phyloP scores from a whole-genome alignment of 1,140 invertebrate species.

The Phthorimaea operculella region DNA sequence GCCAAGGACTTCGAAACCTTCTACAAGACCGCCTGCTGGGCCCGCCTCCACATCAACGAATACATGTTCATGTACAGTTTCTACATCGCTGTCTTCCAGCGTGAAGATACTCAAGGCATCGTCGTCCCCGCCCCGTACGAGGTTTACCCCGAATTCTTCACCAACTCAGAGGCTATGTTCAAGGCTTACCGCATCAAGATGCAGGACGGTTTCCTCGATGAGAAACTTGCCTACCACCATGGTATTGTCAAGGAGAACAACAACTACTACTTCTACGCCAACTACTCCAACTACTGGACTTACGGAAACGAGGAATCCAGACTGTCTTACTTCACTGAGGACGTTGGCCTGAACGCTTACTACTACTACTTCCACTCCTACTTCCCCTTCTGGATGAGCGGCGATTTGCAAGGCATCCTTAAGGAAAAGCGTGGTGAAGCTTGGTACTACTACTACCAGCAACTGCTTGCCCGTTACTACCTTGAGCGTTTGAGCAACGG shows the following conservation, averaged over 20 bases:
- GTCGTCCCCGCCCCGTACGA: slow-evolving; percentile 73
- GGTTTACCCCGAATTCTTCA: slow-evolving; percentile 72
- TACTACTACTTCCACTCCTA: slow-evolving; percentile 76
- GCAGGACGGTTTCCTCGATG: slow-evolving; percentile 49
- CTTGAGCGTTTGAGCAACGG: slow-evolving; percentile 75
- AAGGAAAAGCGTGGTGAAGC: slow-evolving; percentile 71
- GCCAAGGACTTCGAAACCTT: slow-evolving; percentile 41
- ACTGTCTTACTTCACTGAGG: slow-evolving; percentile 79
- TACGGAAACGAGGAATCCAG: slow-evolving; percentile 69
- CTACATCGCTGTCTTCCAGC: slow-evolving; percentile 70
- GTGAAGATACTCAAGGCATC: slow-evolving; percentile 69
- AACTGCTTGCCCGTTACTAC: slow-evolving; percentile 74
- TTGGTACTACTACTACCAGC: slow-evolving; percentile 72
- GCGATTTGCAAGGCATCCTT: slow-evolving; percentile 26
- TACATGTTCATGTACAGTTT: slow-evolving; percentile 71
- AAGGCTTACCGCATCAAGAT: slow-evolving; percentile 70
- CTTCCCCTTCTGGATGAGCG: slow-evolving; percentile 74
- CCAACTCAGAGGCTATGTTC: slow-evolving; percentile 68
- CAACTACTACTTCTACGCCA: slow-evolving; percentile 58
- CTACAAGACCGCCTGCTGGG: slow-evolving; percentile 71
- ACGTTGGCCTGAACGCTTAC: slow-evolving; percentile 75
- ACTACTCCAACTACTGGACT: slow-evolving; percentile 66
- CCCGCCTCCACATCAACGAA: slow-evolving; percentile 70
- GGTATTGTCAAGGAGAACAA: slow-evolving; percentile 60
- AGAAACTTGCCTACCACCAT: slow-evolving; percentile 37